These are phyloP conservation scores for Drosophila melanogaster DNA, from an alignment of 1,140 invertebrate genomes.

Conservation along the genomic window DNA sequence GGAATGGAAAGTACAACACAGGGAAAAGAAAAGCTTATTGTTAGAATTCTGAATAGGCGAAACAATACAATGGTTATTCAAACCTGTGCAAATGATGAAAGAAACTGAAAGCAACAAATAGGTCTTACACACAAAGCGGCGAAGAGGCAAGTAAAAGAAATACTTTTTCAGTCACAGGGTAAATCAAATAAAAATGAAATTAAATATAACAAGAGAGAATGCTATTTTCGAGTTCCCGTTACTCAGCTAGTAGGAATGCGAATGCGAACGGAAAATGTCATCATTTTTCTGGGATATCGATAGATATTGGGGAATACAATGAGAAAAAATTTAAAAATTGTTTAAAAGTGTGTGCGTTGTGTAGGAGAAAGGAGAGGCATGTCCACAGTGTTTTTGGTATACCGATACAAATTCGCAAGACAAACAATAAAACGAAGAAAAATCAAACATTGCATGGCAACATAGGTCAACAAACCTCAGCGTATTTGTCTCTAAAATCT, in stretches of 20 bases:
- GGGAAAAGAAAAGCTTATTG: constrained; percentile 58
- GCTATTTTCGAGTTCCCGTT: background rate
- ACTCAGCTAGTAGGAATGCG: background rate
- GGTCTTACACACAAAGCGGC: constrained; percentile 34
- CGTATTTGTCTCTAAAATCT: too few relatives aligned
- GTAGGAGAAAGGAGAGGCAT: too few relatives aligned
- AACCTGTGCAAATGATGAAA: constrained; percentile 49
- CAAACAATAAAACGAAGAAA: too few relatives aligned
- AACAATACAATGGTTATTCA: constrained; percentile 56
- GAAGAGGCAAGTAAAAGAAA: constrained; percentile 39
- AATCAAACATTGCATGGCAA: too few relatives aligned
- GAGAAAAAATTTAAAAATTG: too few relatives aligned
- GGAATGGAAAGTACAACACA: constrained; percentile 24
- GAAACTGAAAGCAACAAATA: constrained; percentile 35
- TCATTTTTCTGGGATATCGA: too few relatives aligned
- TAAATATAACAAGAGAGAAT: background rate
- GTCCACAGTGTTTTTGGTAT: too few relatives aligned
- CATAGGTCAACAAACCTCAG: too few relatives aligned
- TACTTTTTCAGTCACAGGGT: background rate
- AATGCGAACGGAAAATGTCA: background rate
- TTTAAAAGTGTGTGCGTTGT: too few relatives aligned
- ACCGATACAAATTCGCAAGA: too few relatives aligned
- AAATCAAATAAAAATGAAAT: background rate
- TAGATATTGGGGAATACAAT: too few relatives aligned
- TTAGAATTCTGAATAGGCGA: constrained; percentile 52